Base-by-base conservation (phyloP, 2,797 vertebrate species). In the Meda fulgida region DNA sequence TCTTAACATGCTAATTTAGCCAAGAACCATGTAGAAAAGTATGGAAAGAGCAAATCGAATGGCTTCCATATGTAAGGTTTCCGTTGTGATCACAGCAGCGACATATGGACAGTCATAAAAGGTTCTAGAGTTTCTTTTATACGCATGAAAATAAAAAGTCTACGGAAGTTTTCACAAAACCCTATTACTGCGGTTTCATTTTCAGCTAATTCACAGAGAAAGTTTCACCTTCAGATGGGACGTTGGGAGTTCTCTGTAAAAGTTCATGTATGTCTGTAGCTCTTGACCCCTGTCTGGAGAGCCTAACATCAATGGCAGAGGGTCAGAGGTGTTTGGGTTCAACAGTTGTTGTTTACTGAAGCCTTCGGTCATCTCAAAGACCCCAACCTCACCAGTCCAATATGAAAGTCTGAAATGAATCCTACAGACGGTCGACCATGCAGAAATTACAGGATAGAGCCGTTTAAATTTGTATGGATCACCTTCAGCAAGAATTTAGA, bases 181-280 rank as follows among this genome's bases (percentile, higher is more conserved):
- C 4, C 3, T 46, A 48, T 73, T 51, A 31, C 9, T 34, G 60
- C 9, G 16, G 48, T 75, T 81, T 75, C 10, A 48, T 14, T 46
- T 71, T 40, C 53, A 78, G 23, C 23, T 82, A 19, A 43, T 58
- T 72, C 7, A 63, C 26, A 81, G 16, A 55, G 5, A 70, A 65
- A 65, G 40, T 29, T 83, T 71, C 46, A 7, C 23, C 43, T 7
- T 83, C 80, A 13, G 29, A 23, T n/a, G 80, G 48, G 79, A 71
- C 34, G 21, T 8, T 40, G 43, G 63, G 67, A 21, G 55, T 58
- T 80, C 40, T 80, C 55, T 71, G 69, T 60, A 43, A 34, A 83
- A 48, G 85, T 79, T 86, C 31, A 83, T 67, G 71, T 85, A 58
- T 55, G 78, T 85, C 58, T 73, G 81, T 71, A 80, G 58, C 70